phyloP scores from a whole-genome alignment of 2,113 vertebrate species.

The Oncorhynchus mykiss region DNA sequence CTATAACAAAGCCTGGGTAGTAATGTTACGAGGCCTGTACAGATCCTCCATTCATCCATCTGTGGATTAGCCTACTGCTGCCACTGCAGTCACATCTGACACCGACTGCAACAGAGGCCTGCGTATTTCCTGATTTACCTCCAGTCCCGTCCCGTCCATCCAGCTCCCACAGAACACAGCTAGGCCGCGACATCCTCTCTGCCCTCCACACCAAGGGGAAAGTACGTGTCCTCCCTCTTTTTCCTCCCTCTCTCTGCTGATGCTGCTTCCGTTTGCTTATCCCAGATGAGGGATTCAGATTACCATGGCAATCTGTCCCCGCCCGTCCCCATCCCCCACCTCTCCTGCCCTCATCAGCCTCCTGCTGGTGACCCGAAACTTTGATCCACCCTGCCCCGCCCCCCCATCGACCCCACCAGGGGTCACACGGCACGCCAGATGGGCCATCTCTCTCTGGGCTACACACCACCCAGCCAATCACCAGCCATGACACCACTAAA shows the following conservation, averaged over 20 bases:
- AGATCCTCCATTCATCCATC: neutral
- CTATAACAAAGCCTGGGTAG: neutral
- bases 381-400: slow-evolving; percentile 30
- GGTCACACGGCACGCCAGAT: neutral
- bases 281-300: slow-evolving; percentile 45
- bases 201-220: slow-evolving; percentile 32
- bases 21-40: neutral
- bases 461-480: neutral
- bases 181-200: slow-evolving; percentile 50
- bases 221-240: slow-evolving; percentile 33
- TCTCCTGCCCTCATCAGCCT: neutral
- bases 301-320: slow-evolving; percentile 34
- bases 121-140: slow-evolving; percentile 46
- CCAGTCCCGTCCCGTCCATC: slow-evolving; percentile 19
- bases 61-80: neutral
- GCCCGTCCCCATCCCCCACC: slow-evolving; percentile 30
- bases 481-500: neutral
- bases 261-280: slow-evolving; percentile 12
- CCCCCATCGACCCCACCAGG: neutral
- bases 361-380: slow-evolving; percentile 14
- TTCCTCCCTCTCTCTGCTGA: slow-evolving; percentile 2
- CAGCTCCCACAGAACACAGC: slow-evolving; percentile 60
- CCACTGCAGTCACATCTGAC: slow-evolving; percentile 20
- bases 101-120: slow-evolving; percentile 1
- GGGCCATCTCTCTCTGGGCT: neutral